Percentiles rank a stretch among this genome's conserved stretches.
These are phyloP conservation scores for Eospalax fontanierii DNA, from an alignment of 2,797 vertebrate genomes.

Conservation along the genomic window DNA sequence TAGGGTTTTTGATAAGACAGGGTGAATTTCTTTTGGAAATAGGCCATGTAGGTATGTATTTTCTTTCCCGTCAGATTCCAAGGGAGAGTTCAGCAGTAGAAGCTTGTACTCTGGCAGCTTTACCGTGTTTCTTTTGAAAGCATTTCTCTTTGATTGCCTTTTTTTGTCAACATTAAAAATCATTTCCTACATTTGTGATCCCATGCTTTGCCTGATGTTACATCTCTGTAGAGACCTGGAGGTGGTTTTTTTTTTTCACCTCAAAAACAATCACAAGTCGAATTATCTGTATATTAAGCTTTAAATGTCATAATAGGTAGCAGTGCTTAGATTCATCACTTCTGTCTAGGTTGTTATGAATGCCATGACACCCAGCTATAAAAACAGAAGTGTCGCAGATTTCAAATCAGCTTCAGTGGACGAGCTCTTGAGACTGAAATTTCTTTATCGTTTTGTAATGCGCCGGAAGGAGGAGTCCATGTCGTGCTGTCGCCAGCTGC, in stretches of 20 bases:
- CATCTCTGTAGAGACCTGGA: background rate
- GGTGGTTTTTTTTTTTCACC: constrained; percentile 30
- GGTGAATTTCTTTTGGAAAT: background rate
- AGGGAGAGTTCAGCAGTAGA: background rate
- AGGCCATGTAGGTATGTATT: background rate
- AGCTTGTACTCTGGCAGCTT: background rate
- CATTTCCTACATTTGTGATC: constrained; percentile 45
- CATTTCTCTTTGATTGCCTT: constrained; percentile 32
- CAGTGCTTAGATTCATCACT: constrained; percentile 40
- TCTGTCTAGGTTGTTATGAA: constrained; percentile 58
- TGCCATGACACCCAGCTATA: constrained; percentile 30
- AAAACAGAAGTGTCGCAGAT: constrained; percentile 57
- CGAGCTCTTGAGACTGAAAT: constrained; percentile 1
- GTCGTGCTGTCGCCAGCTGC: background rate
- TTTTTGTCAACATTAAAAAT: constrained; percentile 54
- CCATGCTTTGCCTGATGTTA: constrained; percentile 42
- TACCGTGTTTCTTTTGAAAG: constrained; percentile 23
- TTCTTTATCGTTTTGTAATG: background rate
- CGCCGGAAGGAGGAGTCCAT: background rate
- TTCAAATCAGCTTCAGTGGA: constrained; percentile 46
- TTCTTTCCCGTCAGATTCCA: background rate
- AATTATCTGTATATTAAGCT: constrained; percentile 56
- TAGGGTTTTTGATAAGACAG: background rate
- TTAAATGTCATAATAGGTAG: constrained; percentile 56
- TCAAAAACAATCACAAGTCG: constrained; percentile 34